Evolutionary conservation across 2,888 invertebrate species (phyloP), one percentile per base, ranked within the genome.

Genomic region (Ligdia adustata): DNA sequence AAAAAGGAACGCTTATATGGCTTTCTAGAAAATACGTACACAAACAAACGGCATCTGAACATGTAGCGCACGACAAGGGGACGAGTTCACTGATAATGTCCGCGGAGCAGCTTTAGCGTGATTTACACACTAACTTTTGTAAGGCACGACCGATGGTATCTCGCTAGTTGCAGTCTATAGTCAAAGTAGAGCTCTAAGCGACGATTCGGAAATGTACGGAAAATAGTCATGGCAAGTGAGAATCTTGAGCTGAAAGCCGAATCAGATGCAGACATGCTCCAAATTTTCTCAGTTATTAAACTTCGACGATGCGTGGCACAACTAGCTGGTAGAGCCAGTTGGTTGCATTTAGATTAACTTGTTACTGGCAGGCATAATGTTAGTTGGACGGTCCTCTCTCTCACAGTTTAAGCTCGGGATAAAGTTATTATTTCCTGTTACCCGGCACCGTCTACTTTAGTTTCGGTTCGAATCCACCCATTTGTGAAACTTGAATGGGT

Each of bases 391-490:
- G 81, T 83, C 81, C 79, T 82, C 79, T 77, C 16, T 27, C 18
- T 26, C 72, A 65, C 79, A 82, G 86, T 82, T 81, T 78, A 77
- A 82, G 79, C 82, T 77, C 60, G 68, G 79, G 79, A 87, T 85
- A 82, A 89, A 89, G 86, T 89, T 89, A 89, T 87, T 88, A 87
- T 87, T 89, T 88, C 89, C 85, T 79, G 86, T 78, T 86, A 86
- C 79, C 79, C 76, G 55, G 73, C 72, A 72, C 76, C 80, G 81
- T 80, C 80, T 81, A 85, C 83, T 87, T 82, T 78, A 81, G 77
- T 87, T 85, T 85, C 79, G 77, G 83, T 82, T 84, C 77, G 72
- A 75, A 82, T 72, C 79, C 74, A 77, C 67, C 76, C 79, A 77
- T 83, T 84, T 80, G 76, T 75, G 78, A 83, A 83, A 82, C 83